A percentile compares a stretch with the other conserved stretches of the same genome.
These are phyloP conservation scores for Drosophila trichaetosa DNA, from an alignment of 2,888 invertebrate species.

Conservation along the genomic window DNA sequence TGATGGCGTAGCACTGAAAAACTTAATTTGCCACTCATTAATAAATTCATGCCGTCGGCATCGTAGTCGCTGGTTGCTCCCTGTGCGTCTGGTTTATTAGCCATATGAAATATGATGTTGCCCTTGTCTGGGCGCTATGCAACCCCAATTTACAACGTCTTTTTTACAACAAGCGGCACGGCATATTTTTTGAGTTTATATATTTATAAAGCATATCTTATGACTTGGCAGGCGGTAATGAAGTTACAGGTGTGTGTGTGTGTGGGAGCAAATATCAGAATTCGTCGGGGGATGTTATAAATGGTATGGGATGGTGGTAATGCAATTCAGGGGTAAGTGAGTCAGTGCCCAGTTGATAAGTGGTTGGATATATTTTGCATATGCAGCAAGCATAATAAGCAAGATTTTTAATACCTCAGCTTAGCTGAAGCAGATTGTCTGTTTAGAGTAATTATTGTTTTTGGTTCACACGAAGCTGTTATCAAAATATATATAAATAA, in stretches of 20 bases:
- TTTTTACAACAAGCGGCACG: slow-evolving; percentile 14
- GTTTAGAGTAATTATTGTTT: not conserved
- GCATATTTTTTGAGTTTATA: slow-evolving; percentile 60
- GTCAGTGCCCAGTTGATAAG: not conserved
- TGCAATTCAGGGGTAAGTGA: not conserved
- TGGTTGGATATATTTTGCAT: slow-evolving; percentile 8
- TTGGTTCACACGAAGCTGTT: not conserved
- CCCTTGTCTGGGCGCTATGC: slow-evolving; percentile 48
- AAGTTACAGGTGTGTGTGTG: slow-evolving; percentile 73
- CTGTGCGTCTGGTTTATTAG: slow-evolving; percentile 72
- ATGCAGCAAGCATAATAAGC: not conserved
- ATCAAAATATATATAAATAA: not conserved
- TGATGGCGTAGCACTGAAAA: slow-evolving; percentile 46
- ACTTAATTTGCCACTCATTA: slow-evolving; percentile 83
- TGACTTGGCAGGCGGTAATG: slow-evolving; percentile 56
- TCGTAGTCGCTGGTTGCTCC: slow-evolving; percentile 16
- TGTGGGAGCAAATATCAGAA: slow-evolving; percentile 20
- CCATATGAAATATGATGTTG: slow-evolving; percentile 80
- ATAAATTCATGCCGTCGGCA: slow-evolving; percentile 76
- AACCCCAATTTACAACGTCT: slow-evolving; percentile 42
- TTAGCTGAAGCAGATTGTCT: not conserved
- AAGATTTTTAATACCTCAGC: not conserved
- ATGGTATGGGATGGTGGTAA: not conserved
- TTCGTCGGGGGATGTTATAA: not conserved
- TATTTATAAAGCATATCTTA: slow-evolving; percentile 63